Evolutionary conservation across 2,113 vertebrate genomes (phyloP).

Genomic region (Callopanchax toddi): DNA sequence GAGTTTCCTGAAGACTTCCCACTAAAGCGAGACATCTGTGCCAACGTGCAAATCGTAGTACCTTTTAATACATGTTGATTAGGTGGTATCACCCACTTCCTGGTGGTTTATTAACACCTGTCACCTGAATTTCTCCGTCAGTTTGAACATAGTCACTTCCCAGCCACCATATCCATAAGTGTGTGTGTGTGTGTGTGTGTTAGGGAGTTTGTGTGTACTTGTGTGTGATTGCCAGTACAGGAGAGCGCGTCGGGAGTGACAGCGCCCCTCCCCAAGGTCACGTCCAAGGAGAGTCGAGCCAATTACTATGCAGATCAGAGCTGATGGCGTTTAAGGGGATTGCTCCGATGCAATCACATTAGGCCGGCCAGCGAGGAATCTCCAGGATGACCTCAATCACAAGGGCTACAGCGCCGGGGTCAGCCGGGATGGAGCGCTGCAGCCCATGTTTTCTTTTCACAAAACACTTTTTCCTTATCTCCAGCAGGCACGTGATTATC

Average conservation of each 20-base stretch:
- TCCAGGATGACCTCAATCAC: constrained; percentile 93
- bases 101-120: constrained; percentile 65
- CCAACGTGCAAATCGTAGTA: constrained; percentile 2
- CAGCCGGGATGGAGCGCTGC: constrained; percentile 69
- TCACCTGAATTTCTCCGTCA: constrained; percentile 36
- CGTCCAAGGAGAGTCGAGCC: constrained; percentile 90
- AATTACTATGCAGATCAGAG: constrained; percentile 99
- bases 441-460: constrained; percentile 77
- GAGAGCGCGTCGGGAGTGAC: constrained; percentile 84
- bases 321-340: constrained; percentile 95
- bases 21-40: constrained; percentile 7
- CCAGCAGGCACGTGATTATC: constrained; percentile 74
- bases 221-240: constrained; percentile 71
- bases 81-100: constrained; percentile 35
- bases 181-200: constrained; percentile 24
- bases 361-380: constrained; percentile 91
- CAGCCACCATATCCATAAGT: constrained; percentile 31
- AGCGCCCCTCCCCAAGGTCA: constrained; percentile 90
- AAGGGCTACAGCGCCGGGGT: constrained; percentile 79
- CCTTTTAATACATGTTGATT: constrained; percentile 36
- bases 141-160: constrained; percentile 16
- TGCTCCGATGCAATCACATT: constrained; percentile 98
- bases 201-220: constrained; percentile 13
- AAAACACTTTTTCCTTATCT: constrained; percentile 80
- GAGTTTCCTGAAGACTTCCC: constrained; percentile 6